phyloP scores from a whole-genome alignment of 2,113 vertebrate genomes.

The Chaetura pelagica region DNA sequence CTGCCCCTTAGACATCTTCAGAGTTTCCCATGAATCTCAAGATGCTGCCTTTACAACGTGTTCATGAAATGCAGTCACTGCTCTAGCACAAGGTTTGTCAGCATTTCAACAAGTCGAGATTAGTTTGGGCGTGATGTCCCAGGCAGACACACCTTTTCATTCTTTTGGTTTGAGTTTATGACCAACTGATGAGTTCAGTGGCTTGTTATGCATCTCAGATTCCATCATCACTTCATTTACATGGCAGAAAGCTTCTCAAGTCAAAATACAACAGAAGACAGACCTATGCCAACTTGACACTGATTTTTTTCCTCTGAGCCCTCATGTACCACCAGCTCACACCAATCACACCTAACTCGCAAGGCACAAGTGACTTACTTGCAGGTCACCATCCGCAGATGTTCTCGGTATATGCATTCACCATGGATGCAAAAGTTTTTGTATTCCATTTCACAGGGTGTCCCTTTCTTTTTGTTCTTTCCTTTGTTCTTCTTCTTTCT shows the following conservation, averaged over 20 bases:
- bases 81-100: constrained; percentile 39
- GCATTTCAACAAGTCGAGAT: constrained; percentile 61
- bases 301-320: not conserved
- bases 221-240: constrained; percentile 42
- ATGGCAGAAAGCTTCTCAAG: constrained; percentile 33
- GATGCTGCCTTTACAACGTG: not conserved
- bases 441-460: constrained; percentile 76
- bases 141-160: constrained; percentile 63
- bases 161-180: constrained; percentile 67
- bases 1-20: not conserved
- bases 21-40: constrained; percentile 34
- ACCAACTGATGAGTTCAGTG: constrained; percentile 62
- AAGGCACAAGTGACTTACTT: constrained; percentile 70
- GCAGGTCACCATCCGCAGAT: constrained; percentile 72
- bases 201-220: constrained; percentile 41
- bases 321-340: not conserved
- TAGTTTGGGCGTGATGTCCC: constrained; percentile 64
- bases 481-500: constrained; percentile 77
- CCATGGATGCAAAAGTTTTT: constrained; percentile 83
- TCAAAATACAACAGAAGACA: not conserved
- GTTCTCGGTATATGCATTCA: constrained; percentile 74
- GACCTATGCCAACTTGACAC: not conserved
- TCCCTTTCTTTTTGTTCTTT: constrained; percentile 77
- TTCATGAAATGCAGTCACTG: constrained; percentile 27
- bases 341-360: not conserved